These are phyloP conservation scores for Drosophila sp. DNA, from an alignment of 1,140 invertebrate species.

Conservation along the genomic window DNA sequence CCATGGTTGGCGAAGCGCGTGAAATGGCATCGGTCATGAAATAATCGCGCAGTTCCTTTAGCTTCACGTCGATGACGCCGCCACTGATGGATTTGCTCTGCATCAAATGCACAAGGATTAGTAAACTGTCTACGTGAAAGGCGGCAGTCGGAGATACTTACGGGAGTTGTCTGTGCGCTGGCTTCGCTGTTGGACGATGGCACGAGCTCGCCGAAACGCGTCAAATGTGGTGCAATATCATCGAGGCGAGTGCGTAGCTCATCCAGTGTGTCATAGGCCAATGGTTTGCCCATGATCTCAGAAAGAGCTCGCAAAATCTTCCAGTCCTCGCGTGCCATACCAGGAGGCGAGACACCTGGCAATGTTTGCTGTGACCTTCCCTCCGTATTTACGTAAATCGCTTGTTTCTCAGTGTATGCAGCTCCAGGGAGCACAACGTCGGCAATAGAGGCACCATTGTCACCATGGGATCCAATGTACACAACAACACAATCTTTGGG, in stretches of 20 bases:
- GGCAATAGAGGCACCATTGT: constrained; percentile 95
- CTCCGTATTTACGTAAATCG: constrained; percentile 98
- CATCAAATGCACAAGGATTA: neutral
- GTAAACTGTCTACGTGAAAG: neutral
- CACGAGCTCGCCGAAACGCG: constrained; percentile 93
- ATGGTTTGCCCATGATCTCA: constrained; percentile 90
- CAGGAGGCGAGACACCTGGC: constrained; percentile 96
- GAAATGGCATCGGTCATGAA: constrained; percentile 99
- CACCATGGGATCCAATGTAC: constrained; percentile 99
- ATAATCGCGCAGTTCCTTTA: constrained; percentile 95
- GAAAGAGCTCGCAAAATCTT: constrained; percentile 94
- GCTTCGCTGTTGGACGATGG: constrained; percentile 93
- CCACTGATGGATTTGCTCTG: constrained; percentile 86
- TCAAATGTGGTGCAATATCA: constrained; percentile 95
- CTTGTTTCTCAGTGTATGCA: constrained; percentile 99
- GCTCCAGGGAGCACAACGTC: constrained; percentile 97
- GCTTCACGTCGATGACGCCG: constrained; percentile 89
- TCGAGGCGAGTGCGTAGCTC: constrained; percentile 93
- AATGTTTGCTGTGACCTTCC: constrained; percentile 97
- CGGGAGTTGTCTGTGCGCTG: constrained; percentile 88
- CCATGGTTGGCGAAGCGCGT: constrained; percentile 99
- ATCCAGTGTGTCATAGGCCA: constrained; percentile 95
- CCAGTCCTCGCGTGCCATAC: constrained; percentile 98
- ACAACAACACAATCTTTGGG: constrained; percentile 94
- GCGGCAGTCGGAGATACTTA: constrained; percentile 82